phyloP scores from a whole-genome alignment of 2,113 vertebrate genomes.

The Amazona guildingii region DNA sequence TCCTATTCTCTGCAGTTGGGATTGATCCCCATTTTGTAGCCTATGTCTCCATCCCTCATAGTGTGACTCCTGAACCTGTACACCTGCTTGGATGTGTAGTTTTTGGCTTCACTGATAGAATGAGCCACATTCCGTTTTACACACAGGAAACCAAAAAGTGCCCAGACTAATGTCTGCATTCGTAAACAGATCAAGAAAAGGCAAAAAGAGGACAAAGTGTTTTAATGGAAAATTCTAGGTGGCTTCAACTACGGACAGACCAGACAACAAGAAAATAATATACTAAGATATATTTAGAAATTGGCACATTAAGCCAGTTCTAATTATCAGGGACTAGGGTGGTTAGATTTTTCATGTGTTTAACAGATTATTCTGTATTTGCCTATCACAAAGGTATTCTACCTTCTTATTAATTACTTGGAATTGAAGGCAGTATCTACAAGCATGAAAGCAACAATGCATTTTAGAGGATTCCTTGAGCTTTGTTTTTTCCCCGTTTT shows the following conservation, averaged over 20 bases:
- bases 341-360: not conserved
- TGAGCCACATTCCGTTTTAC: not conserved
- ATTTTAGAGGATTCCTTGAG: not conserved
- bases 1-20: not conserved
- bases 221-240: not conserved
- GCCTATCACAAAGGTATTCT: not conserved
- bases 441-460: not conserved
- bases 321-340: not conserved
- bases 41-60: not conserved
- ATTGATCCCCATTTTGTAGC: not conserved
- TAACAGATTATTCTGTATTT: not conserved
- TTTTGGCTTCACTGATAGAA: not conserved
- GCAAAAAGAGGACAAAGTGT: not conserved
- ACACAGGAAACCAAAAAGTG: not conserved
- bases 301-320: not conserved
- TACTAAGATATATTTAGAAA: not conserved
- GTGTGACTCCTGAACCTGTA: not conserved
- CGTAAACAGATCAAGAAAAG: not conserved
- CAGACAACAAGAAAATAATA: not conserved
- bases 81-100: not conserved
- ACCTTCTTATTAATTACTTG: not conserved
- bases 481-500: not conserved
- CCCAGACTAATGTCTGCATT: accelerated
- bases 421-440: not conserved
- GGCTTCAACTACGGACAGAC: not conserved